A percentile compares a stretch with the other conserved stretches of the same genome.
These are phyloP conservation scores for Furcula furcula DNA, from an alignment of 2,888 invertebrate species.

Conservation along the genomic window DNA sequence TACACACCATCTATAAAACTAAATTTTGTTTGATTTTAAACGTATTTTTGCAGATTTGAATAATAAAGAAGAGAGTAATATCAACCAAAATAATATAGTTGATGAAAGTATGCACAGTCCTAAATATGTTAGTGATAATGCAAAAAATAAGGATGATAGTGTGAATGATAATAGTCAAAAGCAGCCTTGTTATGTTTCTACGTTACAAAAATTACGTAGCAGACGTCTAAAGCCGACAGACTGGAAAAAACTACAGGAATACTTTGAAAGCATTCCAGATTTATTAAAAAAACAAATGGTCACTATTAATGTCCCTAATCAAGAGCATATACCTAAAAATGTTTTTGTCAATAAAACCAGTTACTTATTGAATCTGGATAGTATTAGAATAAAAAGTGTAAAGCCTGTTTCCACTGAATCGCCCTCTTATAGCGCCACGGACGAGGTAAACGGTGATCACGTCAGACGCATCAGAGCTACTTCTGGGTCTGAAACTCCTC, in stretches of 20 bases:
- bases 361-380: slow-evolving; percentile 52
- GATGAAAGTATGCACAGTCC: background rate
- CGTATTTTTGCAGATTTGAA: too few species aligned
- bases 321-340: slow-evolving; percentile 50
- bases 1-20: too few species aligned
- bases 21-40: too few species aligned
- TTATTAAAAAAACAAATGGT: slow-evolving; percentile 43
- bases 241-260: slow-evolving; percentile 27
- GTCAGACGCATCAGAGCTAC: slow-evolving; percentile 42
- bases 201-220: slow-evolving; percentile 39
- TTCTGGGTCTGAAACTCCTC: slow-evolving; percentile 14
- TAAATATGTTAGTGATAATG: slow-evolving; percentile 1
- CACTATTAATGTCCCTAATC: slow-evolving; percentile 48
- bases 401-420: slow-evolving; percentile 27
- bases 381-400: slow-evolving; percentile 33
- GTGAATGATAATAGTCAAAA: background rate
- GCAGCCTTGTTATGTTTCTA: slow-evolving; percentile 13
- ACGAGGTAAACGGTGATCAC: slow-evolving; percentile 49
- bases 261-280: slow-evolving; percentile 52
- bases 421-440: slow-evolving; percentile 37
- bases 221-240: slow-evolving; percentile 35
- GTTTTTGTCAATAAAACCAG: slow-evolving; percentile 48
- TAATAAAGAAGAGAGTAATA: too few species aligned
- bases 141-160: background rate
- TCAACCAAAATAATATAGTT: background rate